Percentiles rank a stretch among this genome's conserved stretches.
Conservation (phyloP, 1,140 invertebrate species). For the Drosophila ohnishii region DNA sequence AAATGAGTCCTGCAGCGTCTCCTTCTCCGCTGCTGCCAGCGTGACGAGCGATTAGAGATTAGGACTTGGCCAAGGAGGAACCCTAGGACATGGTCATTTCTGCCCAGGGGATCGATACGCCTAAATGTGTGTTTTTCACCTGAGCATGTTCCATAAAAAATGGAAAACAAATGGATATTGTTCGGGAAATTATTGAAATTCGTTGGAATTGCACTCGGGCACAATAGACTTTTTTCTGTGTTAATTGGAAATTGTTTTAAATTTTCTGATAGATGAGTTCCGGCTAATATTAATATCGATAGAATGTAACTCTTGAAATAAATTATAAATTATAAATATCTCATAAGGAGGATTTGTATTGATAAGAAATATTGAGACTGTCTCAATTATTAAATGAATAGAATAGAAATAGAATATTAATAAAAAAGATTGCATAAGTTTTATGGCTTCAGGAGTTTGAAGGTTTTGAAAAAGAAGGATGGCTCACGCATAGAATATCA, state of each 20-base stretch:
- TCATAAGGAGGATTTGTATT: background rate
- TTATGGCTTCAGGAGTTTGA: too few species aligned
- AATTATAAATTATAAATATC: too few species aligned
- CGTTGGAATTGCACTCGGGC: slow-evolving; percentile 13
- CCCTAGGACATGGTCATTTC: slow-evolving; percentile 33
- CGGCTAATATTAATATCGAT: background rate
- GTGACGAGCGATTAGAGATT: slow-evolving; percentile 79
- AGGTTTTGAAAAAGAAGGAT: background rate
- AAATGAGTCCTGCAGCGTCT: slow-evolving; percentile 57
- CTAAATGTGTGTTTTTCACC: slow-evolving; percentile 40
- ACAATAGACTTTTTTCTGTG: slow-evolving; percentile 11
- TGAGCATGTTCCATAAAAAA: slow-evolving; percentile 35
- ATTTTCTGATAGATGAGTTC: slow-evolving; percentile 27
- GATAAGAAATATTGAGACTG: too few species aligned
- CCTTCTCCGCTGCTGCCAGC: slow-evolving; percentile 50
- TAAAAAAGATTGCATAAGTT: too few species aligned
- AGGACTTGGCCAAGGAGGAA: slow-evolving; percentile 49
- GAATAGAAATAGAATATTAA: too few species aligned
- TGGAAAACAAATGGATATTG: slow-evolving; percentile 50
- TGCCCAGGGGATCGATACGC: slow-evolving; percentile 35
- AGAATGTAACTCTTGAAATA: slow-evolving; percentile 5
- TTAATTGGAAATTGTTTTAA: slow-evolving; percentile 22
- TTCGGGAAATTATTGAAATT: slow-evolving; percentile 51
- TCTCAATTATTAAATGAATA: background rate
- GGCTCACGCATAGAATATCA: too few species aligned